Base-by-base conservation (phyloP, 2,113 vertebrate species). In the Orthonyx spaldingii region DNA sequence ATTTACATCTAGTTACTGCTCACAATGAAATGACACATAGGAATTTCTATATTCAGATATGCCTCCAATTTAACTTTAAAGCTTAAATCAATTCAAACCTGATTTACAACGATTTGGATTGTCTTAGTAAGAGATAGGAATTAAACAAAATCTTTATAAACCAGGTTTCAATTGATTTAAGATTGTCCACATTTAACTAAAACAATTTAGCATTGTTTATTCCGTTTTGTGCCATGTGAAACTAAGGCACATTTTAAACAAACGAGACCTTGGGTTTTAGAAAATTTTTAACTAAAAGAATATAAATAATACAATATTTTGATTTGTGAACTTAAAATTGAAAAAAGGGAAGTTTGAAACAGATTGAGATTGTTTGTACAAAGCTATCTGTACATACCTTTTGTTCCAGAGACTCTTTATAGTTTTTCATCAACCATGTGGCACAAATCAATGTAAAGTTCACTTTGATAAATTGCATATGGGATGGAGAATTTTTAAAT, bases 371-470 rank as follows among this genome's bases (percentile, higher is more conserved):
- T 56, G 52, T 70, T 94, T 30, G 1, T 92, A 70, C 44, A 46
- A 86, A 94, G 76, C 78, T 90, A 71, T 96, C 93, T 71, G 44
- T 82, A 90, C 86, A 71, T 95, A 92, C 88, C 68, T 94, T 96
- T 96, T 88, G 76, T 96, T 96, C 69, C 83, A 93, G 79, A 90
- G 68, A 84, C 72, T 84, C 82, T 95, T 92, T 95, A 81, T 93
- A 95, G 93, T 93, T 96, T 97, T 96, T 94, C 90, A 81, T 93
- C 90, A 93, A 21, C 93, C 93, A 95, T 96, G 94, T 94, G 94
- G 94, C 90, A 96, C 88, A 94, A 96, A 97, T 96, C 92, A 96
- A 70, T 90, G 72, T 94, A 84, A 90, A 95, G 80, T 90, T 95
- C 2, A 3, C 75, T 84, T 92, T 94, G 93, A 95, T 96, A 96